Evolutionary conservation across 2,113 vertebrate genomes (phyloP).

Genomic region (Ellobius talpinus): DNA sequence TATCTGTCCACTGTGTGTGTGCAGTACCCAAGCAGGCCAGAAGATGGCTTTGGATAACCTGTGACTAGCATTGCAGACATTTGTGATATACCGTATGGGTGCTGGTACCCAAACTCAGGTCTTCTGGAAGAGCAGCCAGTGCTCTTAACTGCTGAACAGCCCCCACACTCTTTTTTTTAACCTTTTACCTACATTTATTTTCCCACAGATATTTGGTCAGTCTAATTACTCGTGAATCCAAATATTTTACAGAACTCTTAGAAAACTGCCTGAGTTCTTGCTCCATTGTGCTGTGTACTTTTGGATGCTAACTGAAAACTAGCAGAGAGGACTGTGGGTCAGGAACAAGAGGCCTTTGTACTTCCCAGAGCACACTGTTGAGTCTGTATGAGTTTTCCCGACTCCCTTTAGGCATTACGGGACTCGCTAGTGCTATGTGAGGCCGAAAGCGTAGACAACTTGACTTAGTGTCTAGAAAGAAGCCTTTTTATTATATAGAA

Average conservation of each 20-base stretch:
- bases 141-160: not conserved
- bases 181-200: not conserved
- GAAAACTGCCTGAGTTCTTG: not conserved
- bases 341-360: not conserved
- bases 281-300: not conserved
- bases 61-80: not conserved
- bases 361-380: not conserved
- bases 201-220: not conserved
- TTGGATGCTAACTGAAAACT: not conserved
- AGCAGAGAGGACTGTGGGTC: not conserved
- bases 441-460: not conserved
- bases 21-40: not conserved
- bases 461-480: constrained; percentile 18
- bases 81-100: not conserved
- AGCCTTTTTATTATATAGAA: not conserved
- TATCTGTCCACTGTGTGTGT: not conserved
- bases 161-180: not conserved
- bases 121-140: not conserved
- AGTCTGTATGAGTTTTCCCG: constrained; percentile 2
- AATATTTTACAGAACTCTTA: constrained; percentile 22
- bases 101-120: not conserved
- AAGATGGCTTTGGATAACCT: not conserved
- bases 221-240: not conserved
- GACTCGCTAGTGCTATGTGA: not conserved
- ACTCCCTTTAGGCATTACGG: not conserved